Conservation (phyloP, 1,140 invertebrate genomes). For the Leptopilina clavipes region DNA sequence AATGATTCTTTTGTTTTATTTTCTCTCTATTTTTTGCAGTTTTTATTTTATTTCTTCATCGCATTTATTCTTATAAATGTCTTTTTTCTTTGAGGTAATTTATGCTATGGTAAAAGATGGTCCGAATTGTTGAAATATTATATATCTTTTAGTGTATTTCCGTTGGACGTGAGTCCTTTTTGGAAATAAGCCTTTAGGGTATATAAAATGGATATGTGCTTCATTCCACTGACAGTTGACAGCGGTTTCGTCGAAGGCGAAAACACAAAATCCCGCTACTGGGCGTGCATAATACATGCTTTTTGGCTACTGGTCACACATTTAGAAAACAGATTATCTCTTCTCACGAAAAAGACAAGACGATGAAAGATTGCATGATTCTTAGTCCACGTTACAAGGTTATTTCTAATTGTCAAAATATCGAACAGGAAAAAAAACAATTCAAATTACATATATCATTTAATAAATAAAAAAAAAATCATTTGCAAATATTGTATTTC, state of each 20-base stretch:
- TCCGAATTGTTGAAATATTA: conserved; percentile 53
- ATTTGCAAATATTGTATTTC: too few relatives aligned
- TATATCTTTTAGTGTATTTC: conserved; percentile 53
- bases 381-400: background rate
- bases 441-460: too few relatives aligned
- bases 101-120: background rate
- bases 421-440: too few relatives aligned
- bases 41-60: too few relatives aligned
- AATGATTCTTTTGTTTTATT: too few relatives aligned
- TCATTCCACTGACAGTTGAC: conserved; percentile 34
- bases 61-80: too few relatives aligned
- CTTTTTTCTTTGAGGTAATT: too few relatives aligned
- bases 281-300: conserved; percentile 41
- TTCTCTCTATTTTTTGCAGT: too few relatives aligned
- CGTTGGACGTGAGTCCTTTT: conserved; percentile 59
- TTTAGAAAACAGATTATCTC: conserved; percentile 36
- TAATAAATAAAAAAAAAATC: too few relatives aligned
- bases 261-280: conserved; percentile 31
- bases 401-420: background rate
- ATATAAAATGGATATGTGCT: background rate
- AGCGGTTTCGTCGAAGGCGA: conserved; percentile 34
- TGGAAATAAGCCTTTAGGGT: conserved; percentile 44
- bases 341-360: conserved; percentile 23
- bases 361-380: conserved; percentile 11
- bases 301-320: conserved; percentile 37